Percentiles rank a stretch among this genome's conserved stretches.
These are phyloP conservation scores for Mungos mungo DNA, from an alignment of 2,113 vertebrate genomes.

Conservation along the genomic window DNA sequence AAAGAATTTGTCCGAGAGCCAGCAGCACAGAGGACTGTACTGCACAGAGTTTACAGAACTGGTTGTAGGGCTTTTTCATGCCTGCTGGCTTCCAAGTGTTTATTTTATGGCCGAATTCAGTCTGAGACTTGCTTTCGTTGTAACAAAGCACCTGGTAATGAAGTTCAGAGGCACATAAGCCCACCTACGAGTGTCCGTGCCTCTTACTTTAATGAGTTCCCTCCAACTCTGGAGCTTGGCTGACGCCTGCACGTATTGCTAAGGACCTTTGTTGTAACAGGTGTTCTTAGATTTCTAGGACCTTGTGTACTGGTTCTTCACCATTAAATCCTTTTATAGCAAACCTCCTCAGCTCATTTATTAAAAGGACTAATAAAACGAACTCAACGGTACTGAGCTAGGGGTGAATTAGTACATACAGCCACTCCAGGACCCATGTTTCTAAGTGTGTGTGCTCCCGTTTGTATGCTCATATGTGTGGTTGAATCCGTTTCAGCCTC, in stretches of 20 bases:
- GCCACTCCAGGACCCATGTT: not conserved
- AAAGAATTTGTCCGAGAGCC: not conserved
- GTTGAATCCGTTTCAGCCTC: not conserved
- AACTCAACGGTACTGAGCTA: not conserved
- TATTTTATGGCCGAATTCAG: not conserved
- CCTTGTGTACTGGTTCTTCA: not conserved
- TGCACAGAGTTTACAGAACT: constrained; percentile 35
- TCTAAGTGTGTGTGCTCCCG: not conserved
- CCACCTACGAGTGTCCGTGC: fast-evolving
- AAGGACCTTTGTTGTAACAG: not conserved
- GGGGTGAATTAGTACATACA: not conserved
- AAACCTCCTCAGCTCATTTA: not conserved
- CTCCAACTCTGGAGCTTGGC: not conserved
- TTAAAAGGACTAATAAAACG: not conserved
- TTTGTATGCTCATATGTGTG: not conserved
- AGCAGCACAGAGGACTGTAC: not conserved
- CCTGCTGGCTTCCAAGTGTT: not conserved
- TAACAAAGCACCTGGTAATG: not conserved
- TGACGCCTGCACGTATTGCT: no score
- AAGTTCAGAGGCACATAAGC: not conserved
- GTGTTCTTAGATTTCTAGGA: not conserved
- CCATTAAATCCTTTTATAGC: not conserved
- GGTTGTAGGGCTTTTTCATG: not conserved
- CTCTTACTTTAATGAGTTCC: not conserved
- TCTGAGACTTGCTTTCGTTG: not conserved